Conservation (phyloP, 2,113 vertebrate species). For the Grammatotria lemairii region DNA sequence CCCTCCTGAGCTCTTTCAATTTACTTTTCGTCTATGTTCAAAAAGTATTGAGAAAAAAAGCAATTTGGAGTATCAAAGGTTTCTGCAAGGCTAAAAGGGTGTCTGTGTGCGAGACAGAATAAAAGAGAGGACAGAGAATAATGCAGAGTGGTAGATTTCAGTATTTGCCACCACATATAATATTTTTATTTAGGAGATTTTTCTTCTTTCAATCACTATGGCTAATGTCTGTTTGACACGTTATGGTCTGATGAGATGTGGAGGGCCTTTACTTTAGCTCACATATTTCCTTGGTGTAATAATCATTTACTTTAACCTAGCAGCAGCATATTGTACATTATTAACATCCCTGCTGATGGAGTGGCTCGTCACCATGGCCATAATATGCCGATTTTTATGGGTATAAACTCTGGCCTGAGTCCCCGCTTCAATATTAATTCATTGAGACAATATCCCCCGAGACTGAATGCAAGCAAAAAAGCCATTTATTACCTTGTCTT, state of each 20-base stretch:
- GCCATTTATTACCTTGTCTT: constrained; percentile 54
- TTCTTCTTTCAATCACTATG: background rate
- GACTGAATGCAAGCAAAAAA: constrained; percentile 26
- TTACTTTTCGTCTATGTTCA: background rate
- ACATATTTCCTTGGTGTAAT: constrained; percentile 43
- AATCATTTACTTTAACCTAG: constrained; percentile 50
- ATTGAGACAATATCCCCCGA: constrained; percentile 53
- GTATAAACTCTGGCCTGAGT: constrained; percentile 48
- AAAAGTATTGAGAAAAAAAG: background rate
- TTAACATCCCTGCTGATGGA: constrained; percentile 65
- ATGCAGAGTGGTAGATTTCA: background rate
- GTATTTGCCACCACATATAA: background rate
- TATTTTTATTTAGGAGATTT: background rate
- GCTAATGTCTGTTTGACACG: background rate
- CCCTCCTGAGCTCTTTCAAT: background rate
- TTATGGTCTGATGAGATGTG: background rate
- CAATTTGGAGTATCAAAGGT: constrained; percentile 15
- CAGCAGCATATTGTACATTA: constrained; percentile 59
- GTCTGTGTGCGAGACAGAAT: background rate
- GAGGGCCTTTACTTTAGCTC: constrained; percentile 36
- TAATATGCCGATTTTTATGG: constrained; percentile 72
- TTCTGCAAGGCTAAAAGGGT: background rate
- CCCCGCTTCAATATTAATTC: constrained; percentile 64
- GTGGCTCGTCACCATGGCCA: constrained; percentile 55
- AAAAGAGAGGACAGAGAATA: background rate